phyloP scores from a whole-genome alignment of 1,140 invertebrate genomes.

The Drosophila pseudoobscura region DNA sequence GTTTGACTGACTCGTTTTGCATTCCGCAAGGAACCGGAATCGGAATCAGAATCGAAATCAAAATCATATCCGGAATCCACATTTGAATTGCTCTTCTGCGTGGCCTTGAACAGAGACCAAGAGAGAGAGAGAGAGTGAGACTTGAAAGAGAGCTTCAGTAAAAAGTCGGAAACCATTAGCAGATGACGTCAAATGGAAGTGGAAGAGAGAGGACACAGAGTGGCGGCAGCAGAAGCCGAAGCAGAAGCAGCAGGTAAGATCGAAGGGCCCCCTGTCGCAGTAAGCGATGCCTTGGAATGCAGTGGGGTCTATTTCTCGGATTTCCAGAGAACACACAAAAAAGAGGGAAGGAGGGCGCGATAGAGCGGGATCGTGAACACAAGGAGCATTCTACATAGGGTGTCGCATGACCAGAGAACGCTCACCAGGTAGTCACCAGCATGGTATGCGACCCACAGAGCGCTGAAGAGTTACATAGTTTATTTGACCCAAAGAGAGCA shows the following conservation, averaged over 20 bases:
- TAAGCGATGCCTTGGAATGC: slow-evolving; percentile 72
- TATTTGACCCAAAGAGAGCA: too few relatives aligned
- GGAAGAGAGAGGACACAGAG: slow-evolving; percentile 2
- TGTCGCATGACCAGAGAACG: too few relatives aligned
- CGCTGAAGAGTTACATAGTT: neutral
- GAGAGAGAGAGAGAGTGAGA: neutral
- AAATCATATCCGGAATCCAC: too few relatives aligned
- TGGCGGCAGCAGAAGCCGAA: too few relatives aligned
- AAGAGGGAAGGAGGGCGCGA: slow-evolving; percentile 1
- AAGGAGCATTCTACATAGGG: neutral
- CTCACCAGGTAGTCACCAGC: too few relatives aligned
- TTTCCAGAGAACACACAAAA: slow-evolving; percentile 64
- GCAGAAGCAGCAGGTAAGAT: slow-evolving; percentile 3
- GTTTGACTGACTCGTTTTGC: slow-evolving; percentile 2
- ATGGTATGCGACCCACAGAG: too few relatives aligned
- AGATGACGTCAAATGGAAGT: slow-evolving; percentile 12
- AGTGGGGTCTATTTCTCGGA: slow-evolving; percentile 43
- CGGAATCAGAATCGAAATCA: too few relatives aligned
- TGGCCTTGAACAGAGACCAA: slow-evolving; percentile 16
- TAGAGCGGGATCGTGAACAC: slow-evolving; percentile 31
- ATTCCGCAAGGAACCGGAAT: too few relatives aligned
- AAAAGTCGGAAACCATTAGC: slow-evolving; percentile 71
- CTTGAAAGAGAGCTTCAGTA: neutral
- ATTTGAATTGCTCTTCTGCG: slow-evolving; percentile 5
- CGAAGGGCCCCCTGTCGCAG: slow-evolving; percentile 26